Conservation (phyloP, 2,888 invertebrate species). For the Pollenia griseotomentosa region DNA sequence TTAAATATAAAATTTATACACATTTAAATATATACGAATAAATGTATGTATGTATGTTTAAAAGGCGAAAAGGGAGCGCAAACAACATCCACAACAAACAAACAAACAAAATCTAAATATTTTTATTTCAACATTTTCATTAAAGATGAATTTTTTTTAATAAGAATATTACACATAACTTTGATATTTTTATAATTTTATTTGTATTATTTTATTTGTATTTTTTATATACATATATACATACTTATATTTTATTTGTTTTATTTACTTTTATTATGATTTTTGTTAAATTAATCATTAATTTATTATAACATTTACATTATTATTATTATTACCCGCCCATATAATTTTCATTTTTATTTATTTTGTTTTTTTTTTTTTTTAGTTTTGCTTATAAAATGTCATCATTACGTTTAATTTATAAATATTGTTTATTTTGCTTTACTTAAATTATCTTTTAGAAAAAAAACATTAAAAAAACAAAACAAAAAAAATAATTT, state of each 20-base stretch:
- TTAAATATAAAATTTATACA: slow-evolving; percentile 45
- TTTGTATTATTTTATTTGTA: slow-evolving; percentile 59
- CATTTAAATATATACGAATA: neutral
- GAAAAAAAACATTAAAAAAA: slow-evolving; percentile 50
- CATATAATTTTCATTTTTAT: slow-evolving; percentile 52
- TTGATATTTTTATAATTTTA: slow-evolving; percentile 72
- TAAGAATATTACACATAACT: slow-evolving; percentile 66
- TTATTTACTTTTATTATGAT: slow-evolving; percentile 72
- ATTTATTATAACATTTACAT: slow-evolving; percentile 65
- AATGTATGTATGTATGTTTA: slow-evolving; percentile 25
- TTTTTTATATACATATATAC: slow-evolving; percentile 56
- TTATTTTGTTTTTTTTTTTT: slow-evolving; percentile 50
- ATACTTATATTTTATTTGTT: slow-evolving; percentile 66
- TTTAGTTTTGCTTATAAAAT: slow-evolving; percentile 51
- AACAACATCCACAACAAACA: slow-evolving; percentile 53
- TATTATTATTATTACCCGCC: slow-evolving; percentile 43
- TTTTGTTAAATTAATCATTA: slow-evolving; percentile 72
- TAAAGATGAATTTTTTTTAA: slow-evolving; percentile 74
- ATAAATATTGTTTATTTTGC: slow-evolving; percentile 46
- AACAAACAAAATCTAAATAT: slow-evolving; percentile 48
- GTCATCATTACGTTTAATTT: slow-evolving; percentile 37
- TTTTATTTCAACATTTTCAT: slow-evolving; percentile 73
- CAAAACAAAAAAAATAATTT: slow-evolving; percentile 38
- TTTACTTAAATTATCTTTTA: slow-evolving; percentile 47
- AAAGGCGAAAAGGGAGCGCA: slow-evolving; percentile 55